Evolutionary conservation across 2,888 invertebrate genomes (phyloP).

Genomic region (Aradus depressus): DNA sequence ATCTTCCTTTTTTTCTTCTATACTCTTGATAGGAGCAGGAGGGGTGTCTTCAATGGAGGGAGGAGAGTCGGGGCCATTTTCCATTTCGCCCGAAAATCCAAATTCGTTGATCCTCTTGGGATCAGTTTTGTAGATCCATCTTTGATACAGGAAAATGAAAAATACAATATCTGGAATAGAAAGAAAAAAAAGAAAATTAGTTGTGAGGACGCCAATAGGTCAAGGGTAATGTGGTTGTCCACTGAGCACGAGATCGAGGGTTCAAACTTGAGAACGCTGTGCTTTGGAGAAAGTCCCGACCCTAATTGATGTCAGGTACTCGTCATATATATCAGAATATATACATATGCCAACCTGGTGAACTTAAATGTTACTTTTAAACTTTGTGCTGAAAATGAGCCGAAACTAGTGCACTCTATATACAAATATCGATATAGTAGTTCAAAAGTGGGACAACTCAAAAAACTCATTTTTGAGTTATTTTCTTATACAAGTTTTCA

Average conservation of each 20-base stretch:
- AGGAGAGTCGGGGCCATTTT: no score
- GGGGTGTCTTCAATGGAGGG: slow-evolving; percentile 5
- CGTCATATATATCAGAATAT: no score
- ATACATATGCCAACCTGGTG: no score
- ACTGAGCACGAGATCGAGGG: neutral
- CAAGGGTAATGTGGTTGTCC: neutral
- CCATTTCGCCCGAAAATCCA: slow-evolving; percentile 92
- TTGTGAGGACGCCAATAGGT: no score
- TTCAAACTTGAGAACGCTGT: neutral
- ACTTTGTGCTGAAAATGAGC: no score
- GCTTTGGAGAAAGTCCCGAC: neutral
- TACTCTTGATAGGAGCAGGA: slow-evolving; percentile 21
- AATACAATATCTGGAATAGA: slow-evolving; percentile 80
- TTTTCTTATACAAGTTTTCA: no score
- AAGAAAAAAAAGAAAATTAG: slow-evolving; percentile 28
- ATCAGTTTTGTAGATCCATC: slow-evolving; percentile 97
- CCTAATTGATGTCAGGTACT: neutral
- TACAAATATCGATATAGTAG: no score
- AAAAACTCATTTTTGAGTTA: no score
- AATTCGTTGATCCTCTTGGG: slow-evolving; percentile 92
- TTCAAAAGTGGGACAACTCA: no score
- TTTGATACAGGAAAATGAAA: slow-evolving; percentile 96
- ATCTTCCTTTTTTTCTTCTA: slow-evolving; percentile 29
- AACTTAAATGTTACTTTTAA: no score
- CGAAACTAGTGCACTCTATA: no score